A percentile compares a stretch with the other conserved stretches of the same genome.
These are phyloP conservation scores for Conus ventricosus DNA, from an alignment of 1,140 invertebrate species.

Conservation along the genomic window DNA sequence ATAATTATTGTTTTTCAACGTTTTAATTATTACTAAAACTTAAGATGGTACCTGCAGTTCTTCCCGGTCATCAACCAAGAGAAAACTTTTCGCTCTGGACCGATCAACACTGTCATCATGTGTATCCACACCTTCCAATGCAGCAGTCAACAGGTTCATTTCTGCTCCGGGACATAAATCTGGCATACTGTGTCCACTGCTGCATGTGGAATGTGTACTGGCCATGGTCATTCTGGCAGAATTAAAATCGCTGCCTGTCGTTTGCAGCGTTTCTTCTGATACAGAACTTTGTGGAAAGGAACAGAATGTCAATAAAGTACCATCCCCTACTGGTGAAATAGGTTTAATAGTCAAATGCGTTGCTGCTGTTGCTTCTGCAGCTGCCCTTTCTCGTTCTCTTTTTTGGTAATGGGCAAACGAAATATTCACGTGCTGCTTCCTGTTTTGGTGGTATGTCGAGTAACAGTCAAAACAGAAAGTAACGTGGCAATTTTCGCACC, in stretches of 20 bases:
- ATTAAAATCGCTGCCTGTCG: conserved; percentile 14
- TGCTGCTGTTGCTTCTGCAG: conserved; percentile 39
- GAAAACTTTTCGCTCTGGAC: conserved; percentile 63
- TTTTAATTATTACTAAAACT: too few species aligned
- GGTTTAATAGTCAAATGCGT: conserved; percentile 55
- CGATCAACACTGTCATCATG: conserved; percentile 43
- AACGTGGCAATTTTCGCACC: conserved; percentile 70
- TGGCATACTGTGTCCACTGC: conserved; percentile 55
- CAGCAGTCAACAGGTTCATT: conserved; percentile 42
- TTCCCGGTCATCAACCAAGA: conserved; percentile 74
- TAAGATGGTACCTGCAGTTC: conserved; percentile 62
- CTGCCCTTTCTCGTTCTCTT: conserved; percentile 53
- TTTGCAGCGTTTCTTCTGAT: neutral
- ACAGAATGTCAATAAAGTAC: conserved; percentile 65
- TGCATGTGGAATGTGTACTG: conserved; percentile 57
- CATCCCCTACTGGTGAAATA: conserved; percentile 55
- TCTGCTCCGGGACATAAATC: conserved; percentile 52
- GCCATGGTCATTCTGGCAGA: conserved; percentile 50
- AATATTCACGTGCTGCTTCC: conserved; percentile 57
- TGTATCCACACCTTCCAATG: conserved; percentile 49
- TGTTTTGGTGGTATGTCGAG: conserved; percentile 63
- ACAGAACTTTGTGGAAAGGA: conserved; percentile 56
- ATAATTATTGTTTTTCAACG: too few species aligned
- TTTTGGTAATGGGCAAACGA: conserved; percentile 38
- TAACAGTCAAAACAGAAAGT: conserved; percentile 72